Conservation (phyloP, 2,888 invertebrate species). For the Agrypnus murinus region DNA sequence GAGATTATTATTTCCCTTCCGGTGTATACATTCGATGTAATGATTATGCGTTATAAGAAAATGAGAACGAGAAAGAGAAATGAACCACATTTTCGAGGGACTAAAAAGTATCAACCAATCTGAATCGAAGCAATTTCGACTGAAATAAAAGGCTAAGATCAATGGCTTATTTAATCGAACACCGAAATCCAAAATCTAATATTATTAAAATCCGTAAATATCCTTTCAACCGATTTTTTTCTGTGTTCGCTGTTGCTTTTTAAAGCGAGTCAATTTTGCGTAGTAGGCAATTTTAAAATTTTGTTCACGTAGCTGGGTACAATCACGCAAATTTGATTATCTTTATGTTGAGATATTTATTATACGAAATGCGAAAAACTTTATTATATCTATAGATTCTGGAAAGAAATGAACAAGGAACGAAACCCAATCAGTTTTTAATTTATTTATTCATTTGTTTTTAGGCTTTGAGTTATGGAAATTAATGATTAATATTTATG, state of each 20-base stretch:
- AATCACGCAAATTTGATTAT: slow-evolving; percentile 27
- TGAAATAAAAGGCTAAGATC: slow-evolving; percentile 12
- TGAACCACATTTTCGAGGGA: slow-evolving; percentile 2
- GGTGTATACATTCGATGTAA: background rate
- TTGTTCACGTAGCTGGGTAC: slow-evolving; percentile 20
- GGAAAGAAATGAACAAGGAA: background rate
- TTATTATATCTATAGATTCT: slow-evolving; percentile 2
- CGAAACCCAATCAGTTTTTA: too few species aligned
- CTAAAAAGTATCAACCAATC: slow-evolving; percentile 1
- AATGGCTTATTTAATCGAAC: slow-evolving; percentile 17
- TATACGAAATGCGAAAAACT: slow-evolving; percentile 20
- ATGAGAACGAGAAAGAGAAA: background rate
- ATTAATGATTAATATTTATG: too few species aligned
- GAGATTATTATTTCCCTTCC: too few species aligned
- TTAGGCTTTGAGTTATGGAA: too few species aligned
- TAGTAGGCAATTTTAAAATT: slow-evolving; percentile 17
- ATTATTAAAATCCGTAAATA: slow-evolving; percentile 10
- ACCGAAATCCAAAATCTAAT: slow-evolving; percentile 10
- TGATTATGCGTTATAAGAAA: slow-evolving; percentile 5
- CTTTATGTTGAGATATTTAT: slow-evolving; percentile 20
- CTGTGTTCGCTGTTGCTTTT: background rate
- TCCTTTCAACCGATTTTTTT: slow-evolving; percentile 10
- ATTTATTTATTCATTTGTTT: too few species aligned
- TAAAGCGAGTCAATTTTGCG: slow-evolving; percentile 1
- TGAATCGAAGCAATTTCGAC: background rate